Conservation (phyloP, 2,113 vertebrate species). For the Callorhinus ursinus region DNA sequence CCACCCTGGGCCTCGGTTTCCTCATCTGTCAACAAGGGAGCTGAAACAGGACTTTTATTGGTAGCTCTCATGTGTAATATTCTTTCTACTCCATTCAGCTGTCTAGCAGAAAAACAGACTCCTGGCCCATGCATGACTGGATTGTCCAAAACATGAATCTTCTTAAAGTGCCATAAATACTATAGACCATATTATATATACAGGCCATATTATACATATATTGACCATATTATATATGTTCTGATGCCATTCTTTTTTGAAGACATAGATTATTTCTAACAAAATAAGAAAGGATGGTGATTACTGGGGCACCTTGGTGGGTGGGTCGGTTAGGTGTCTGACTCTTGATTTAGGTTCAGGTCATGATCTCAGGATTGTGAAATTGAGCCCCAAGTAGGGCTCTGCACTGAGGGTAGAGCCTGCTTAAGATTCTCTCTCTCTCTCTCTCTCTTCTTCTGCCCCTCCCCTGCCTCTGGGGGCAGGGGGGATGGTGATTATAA, state of each 20-base stretch:
- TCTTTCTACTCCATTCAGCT: not conserved
- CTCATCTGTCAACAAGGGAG: conserved; percentile 38
- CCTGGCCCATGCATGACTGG: not conserved
- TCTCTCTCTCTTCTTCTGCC: too few species aligned
- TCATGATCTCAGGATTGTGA: too few species aligned
- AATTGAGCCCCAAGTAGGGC: too few species aligned
- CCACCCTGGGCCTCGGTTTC: not conserved
- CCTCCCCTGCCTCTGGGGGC: too few species aligned
- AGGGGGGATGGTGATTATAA: too few species aligned
- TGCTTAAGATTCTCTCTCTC: too few species aligned
- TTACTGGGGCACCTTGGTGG: not conserved
- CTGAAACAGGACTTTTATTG: not conserved
- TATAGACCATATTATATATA: not conserved
- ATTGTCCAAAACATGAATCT: not conserved
- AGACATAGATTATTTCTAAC: conserved; percentile 18
- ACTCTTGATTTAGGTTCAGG: too few species aligned
- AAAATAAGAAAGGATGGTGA: conserved; percentile 4
- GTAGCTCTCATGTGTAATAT: not conserved
- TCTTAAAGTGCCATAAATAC: not conserved
- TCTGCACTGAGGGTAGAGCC: too few species aligned
- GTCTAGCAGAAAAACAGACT: not conserved
- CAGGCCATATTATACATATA: not conserved
- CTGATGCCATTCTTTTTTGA: not conserved
- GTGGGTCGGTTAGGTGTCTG: too few species aligned
- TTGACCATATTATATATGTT: not conserved